A percentile compares a stretch with the other conserved stretches of the same genome.
Evolutionary conservation across 2,113 vertebrate species (phyloP).

Genomic region (Phrynosoma platyrhinos): DNA sequence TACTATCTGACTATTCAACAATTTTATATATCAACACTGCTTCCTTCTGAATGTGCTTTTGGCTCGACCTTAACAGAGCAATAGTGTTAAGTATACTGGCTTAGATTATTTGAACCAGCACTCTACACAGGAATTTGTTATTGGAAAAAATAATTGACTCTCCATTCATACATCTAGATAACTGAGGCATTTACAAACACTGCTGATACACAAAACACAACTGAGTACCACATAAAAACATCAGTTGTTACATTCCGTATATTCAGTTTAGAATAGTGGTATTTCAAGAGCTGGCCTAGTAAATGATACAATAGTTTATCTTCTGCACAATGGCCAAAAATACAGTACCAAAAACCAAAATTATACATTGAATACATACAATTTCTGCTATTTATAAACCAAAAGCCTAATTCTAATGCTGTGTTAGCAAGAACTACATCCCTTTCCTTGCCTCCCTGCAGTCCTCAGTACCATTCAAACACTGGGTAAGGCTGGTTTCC

Average conservation of each 20-base stretch:
- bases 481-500: no score
- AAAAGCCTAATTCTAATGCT: not conserved
- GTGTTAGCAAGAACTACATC: not conserved
- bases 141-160: not conserved
- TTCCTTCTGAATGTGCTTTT: not conserved
- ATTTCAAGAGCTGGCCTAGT: not conserved
- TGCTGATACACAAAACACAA: no score
- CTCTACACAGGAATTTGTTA: not conserved
- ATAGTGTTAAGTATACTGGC: not conserved
- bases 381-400: not conserved
- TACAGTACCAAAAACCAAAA: not conserved
- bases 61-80: not conserved
- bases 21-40: not conserved
- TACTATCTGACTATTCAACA: not conserved
- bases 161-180: not conserved
- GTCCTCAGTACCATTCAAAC: not conserved
- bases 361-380: not conserved
- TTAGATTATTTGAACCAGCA: not conserved
- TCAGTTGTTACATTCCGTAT: not conserved
- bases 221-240: not conserved
- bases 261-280: not conserved
- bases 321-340: not conserved
- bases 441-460: no score
- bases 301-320: not conserved
- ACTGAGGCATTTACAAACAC: not conserved